Conservation (phyloP, 2,113 vertebrate genomes). For the Cyprinodon tularosa region DNA sequence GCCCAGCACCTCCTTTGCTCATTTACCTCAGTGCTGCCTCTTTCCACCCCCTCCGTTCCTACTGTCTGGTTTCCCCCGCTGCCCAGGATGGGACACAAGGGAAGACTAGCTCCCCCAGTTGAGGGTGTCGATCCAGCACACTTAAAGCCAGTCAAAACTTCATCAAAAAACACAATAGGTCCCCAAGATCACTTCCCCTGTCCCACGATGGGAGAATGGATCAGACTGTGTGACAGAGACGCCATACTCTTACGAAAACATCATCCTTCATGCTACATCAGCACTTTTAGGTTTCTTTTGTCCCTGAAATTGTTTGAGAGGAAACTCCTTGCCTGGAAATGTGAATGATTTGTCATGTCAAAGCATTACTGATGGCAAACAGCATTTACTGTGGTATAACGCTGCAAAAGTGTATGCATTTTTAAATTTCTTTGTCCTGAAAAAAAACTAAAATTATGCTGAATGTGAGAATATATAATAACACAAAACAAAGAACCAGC, state of each 20-base stretch:
- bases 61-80: conserved; percentile 68
- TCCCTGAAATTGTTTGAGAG: conserved; percentile 59
- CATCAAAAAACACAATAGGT: conserved; percentile 70
- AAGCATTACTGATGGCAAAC: conserved; percentile 44
- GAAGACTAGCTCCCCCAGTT: conserved; percentile 77
- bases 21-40: conserved; percentile 71
- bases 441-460: not conserved
- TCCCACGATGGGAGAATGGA: conserved; percentile 73
- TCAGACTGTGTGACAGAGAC: conserved; percentile 61
- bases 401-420: conserved; percentile 21
- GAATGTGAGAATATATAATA: conserved; percentile 9
- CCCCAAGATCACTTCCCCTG: conserved; percentile 75
- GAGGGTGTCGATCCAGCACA: conserved; percentile 51
- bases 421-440: conserved; percentile 6
- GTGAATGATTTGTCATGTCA: conserved; percentile 65
- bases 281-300: conserved; percentile 75
- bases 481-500: conserved; percentile 21
- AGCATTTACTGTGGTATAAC: conserved; percentile 37
- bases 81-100: conserved; percentile 61
- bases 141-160: conserved; percentile 54
- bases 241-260: conserved; percentile 72
- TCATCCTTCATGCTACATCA: conserved; percentile 67
- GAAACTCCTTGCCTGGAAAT: conserved; percentile 71
- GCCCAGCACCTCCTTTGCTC: conserved; percentile 81
- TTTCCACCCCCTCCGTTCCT: conserved; percentile 49